phyloP scores from a whole-genome alignment of 1,140 invertebrate genomes.

The Hydropsyche tenuis region DNA sequence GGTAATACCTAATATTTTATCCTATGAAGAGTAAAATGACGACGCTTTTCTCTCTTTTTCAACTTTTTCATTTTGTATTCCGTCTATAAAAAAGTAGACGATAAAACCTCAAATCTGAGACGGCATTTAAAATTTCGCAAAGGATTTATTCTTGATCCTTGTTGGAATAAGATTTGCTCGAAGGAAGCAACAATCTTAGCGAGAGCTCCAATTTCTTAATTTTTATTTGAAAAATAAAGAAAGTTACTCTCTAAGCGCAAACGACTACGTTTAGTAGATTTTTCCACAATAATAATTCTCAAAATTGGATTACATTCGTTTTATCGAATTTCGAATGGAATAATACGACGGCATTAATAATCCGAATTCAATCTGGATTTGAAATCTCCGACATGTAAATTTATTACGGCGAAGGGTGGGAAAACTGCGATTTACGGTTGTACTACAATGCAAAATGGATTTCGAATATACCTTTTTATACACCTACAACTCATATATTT shows the following conservation, averaged over 20 bases:
- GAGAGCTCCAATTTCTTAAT: neutral
- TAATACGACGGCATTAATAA: neutral
- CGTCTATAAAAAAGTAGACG: conserved; percentile 5
- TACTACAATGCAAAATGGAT: conserved; percentile 1
- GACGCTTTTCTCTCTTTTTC: conserved; percentile 2
- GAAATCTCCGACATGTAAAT: conserved; percentile 17
- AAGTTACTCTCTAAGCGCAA: too few relatives aligned
- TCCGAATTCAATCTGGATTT: conserved; percentile 9
- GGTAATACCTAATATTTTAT: conserved; percentile 34
- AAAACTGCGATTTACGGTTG: conserved; percentile 5
- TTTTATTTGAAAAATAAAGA: neutral
- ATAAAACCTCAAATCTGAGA: conserved; percentile 22
- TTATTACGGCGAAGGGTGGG: neutral
- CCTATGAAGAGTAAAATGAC: conserved; percentile 15
- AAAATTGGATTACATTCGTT: neutral
- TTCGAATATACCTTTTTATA: neutral
- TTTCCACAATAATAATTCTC: too few relatives aligned
- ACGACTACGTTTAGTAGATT: too few relatives aligned
- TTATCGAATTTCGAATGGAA: neutral
- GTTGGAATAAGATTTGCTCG: conserved; percentile 18
- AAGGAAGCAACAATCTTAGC: neutral
- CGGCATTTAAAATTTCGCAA: conserved; percentile 22
- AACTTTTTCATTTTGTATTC: neutral
- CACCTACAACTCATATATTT: too few relatives aligned
- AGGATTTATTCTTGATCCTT: conserved; percentile 16